Base-by-base conservation (phyloP, 2,888 invertebrate genomes). In the Hartigia nigra region DNA sequence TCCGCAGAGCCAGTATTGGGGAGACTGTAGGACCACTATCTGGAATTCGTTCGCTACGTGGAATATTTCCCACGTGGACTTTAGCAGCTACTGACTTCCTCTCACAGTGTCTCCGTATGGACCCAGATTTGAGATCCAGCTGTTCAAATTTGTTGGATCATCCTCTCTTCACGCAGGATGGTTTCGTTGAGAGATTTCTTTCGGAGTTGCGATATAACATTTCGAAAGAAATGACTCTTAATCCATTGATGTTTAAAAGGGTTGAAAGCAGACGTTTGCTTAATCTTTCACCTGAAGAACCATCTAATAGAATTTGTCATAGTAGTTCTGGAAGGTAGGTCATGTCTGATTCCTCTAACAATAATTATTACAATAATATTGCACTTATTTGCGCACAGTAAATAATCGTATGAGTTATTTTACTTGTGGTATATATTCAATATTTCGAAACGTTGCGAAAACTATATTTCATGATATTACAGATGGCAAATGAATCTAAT, bases 131-230 rank as follows among this genome's bases (percentile, higher is more conserved):
- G 0, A 90, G 96, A 1, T 94, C 95, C 0, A 92, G 93, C 0
- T 94, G 95, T 34, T 92, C 93, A 0, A 93, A 94, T 34, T 92
- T 96, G n/a, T 91, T 96, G 12, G 93, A 94, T 74, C 95, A 96
- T 87, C 90, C 92, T 80, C 95, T 95, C 86, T 96, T 96, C 89
- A 92, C 92, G 2, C 93, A 94, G 81, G 95, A 96, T 76, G 92
- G 93, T 35, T 96, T 96, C 85, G 92, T 94, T 12, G 95, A 95
- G 34, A 93, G 92, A 80, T 96, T 95, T 88, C 92, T 95, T n/a
- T 94, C 93, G 0, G 94, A 95, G 81, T 91, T 96, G 9, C 91
- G 94, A 74, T 93, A 94, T 81, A 94, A 94, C 89, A 93, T 96
- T 14, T 94, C 94, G 55, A 94, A 94, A 85, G 95, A 95, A 86